Conservation (phyloP, 2,888 invertebrate genomes). For the Papilio gigon region DNA sequence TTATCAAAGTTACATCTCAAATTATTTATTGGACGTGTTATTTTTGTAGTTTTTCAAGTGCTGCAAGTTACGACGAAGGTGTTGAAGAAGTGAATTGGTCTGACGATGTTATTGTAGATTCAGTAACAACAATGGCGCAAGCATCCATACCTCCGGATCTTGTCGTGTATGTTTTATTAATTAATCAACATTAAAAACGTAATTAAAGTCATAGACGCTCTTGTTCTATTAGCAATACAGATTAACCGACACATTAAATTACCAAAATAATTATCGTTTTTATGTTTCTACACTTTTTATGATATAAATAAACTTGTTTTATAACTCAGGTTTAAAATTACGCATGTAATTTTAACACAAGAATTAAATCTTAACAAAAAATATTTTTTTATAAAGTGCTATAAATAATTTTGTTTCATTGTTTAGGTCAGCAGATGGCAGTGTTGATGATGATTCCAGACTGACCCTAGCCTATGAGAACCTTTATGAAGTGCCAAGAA, state of each 20-base stretch:
- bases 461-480: slow-evolving; percentile 88
- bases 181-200: neutral
- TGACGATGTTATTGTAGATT: slow-evolving; percentile 64
- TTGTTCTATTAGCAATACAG: neutral
- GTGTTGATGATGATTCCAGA: slow-evolving; percentile 72
- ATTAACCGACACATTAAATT: neutral
- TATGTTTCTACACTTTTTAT: neutral
- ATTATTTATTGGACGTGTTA: slow-evolving; percentile 7
- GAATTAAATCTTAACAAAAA: neutral
- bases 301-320: neutral
- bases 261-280: neutral
- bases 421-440: slow-evolving; percentile 57
- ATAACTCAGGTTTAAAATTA: neutral
- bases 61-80: slow-evolving; percentile 54
- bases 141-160: slow-evolving; percentile 63
- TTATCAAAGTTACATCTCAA: neutral
- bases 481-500: slow-evolving; percentile 84
- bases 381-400: no score
- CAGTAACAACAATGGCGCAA: slow-evolving; percentile 65
- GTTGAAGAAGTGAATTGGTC: slow-evolving; percentile 67
- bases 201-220: neutral
- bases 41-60: slow-evolving; percentile 21
- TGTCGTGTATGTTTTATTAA: slow-evolving; percentile 54
- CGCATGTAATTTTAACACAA: neutral
- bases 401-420: slow-evolving; percentile 8